A percentile compares a stretch with the other conserved stretches of the same genome.
These are phyloP conservation scores for Capra hircus DNA, from an alignment of 2,113 vertebrate species.

Conservation along the genomic window DNA sequence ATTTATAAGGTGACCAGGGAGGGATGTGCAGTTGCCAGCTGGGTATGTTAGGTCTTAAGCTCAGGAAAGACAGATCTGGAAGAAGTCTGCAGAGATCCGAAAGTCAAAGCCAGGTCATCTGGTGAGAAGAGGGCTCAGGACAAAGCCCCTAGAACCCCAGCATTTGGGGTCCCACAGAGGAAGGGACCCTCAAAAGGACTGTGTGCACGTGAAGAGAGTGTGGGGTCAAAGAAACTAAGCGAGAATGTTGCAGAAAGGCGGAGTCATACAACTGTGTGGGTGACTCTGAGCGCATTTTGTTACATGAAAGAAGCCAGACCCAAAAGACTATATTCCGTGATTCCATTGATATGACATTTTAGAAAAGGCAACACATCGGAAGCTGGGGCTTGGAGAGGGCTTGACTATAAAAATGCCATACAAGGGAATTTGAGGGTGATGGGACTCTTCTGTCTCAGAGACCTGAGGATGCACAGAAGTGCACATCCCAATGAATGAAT, in stretches of 20 bases:
- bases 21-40: not conserved
- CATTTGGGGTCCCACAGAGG: rapidly evolving
- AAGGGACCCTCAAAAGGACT: no score
- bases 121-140: not conserved
- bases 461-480: not conserved
- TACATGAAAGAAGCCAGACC: not conserved
- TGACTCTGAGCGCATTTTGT: not conserved
- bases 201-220: no score
- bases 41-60: not conserved
- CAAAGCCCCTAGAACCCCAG: not conserved
- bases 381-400: not conserved
- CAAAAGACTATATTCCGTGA: rapidly evolving
- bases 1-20: not conserved
- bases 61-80: not conserved
- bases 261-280: not conserved
- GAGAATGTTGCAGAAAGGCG: not conserved
- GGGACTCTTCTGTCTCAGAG: not conserved
- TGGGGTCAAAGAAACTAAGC: not conserved
- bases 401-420: not conserved
- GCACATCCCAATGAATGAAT: no score
- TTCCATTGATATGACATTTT: not conserved
- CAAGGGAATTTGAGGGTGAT: not conserved
- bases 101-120: not conserved
- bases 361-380: not conserved
- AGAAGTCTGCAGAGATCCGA: not conserved